phyloP scores from a whole-genome alignment of 1,140 invertebrate species.

The Zaprionus vittiger region DNA sequence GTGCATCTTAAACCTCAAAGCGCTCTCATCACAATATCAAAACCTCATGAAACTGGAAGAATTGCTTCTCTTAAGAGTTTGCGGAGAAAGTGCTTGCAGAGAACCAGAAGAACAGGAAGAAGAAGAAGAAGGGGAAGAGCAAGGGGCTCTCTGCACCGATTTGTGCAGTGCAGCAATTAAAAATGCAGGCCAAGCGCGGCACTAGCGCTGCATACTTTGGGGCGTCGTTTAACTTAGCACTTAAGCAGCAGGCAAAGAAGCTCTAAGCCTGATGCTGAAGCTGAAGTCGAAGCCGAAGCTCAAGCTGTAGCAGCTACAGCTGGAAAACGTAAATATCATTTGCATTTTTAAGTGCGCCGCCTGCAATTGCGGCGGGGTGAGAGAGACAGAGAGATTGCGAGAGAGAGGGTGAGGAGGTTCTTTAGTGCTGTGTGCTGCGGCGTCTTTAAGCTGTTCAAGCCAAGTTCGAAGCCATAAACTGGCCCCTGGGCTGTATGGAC shows the following conservation, averaged over 20 bases:
- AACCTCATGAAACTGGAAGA: slow-evolving; percentile 14
- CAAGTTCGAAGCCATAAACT: slow-evolving; percentile 65
- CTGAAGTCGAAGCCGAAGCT: neutral
- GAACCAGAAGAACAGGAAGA: neutral
- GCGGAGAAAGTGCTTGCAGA: neutral
- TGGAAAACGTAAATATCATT: slow-evolving; percentile 77
- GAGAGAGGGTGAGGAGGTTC: neutral
- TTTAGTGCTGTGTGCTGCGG: slow-evolving; percentile 24
- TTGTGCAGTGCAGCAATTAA: slow-evolving; percentile 69
- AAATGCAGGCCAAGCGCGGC: slow-evolving; percentile 62
- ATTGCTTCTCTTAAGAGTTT: slow-evolving; percentile 19
- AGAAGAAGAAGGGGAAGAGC: neutral
- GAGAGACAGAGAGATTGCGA: neutral
- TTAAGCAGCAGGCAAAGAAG: slow-evolving; percentile 52
- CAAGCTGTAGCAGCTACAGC: slow-evolving; percentile 16
- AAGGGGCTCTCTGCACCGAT: slow-evolving; percentile 49
- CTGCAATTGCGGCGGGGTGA: slow-evolving; percentile 17
- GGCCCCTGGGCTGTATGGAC: slow-evolving; percentile 70
- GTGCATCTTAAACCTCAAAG: neutral
- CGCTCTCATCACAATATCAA: neutral
- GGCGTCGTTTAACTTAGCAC: slow-evolving; percentile 79
- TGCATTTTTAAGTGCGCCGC: slow-evolving; percentile 77
- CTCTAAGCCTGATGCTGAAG: slow-evolving; percentile 9
- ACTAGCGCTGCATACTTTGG: slow-evolving; percentile 47
- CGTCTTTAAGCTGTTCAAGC: slow-evolving; percentile 55